A percentile compares a stretch with the other conserved stretches of the same genome.
Conservation (phyloP, 1,140 invertebrate species). For the Armadillidium nasatum region DNA sequence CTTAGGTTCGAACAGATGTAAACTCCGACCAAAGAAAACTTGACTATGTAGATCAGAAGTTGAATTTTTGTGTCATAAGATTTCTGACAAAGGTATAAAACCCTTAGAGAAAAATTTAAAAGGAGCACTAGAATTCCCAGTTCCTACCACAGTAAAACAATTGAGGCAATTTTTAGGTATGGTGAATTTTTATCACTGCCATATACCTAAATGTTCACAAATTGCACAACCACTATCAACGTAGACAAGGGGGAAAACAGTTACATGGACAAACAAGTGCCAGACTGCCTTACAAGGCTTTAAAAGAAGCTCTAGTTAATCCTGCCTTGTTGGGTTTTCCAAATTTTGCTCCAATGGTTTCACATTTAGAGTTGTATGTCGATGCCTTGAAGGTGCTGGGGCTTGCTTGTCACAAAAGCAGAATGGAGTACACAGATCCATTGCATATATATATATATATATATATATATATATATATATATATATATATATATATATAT, state of each 20-base stretch:
- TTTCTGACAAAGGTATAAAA: background rate
- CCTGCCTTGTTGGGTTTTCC: too few relatives aligned
- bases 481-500: too few relatives aligned
- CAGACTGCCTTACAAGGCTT: background rate
- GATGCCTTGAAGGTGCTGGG: too few relatives aligned
- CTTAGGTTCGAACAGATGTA: background rate
- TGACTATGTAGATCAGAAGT: background rate
- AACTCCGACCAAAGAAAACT: background rate
- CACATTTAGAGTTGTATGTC: too few relatives aligned
- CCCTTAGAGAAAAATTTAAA: background rate
- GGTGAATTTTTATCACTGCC: background rate
- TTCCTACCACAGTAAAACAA: background rate
- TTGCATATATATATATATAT: slow-evolving; percentile 13
- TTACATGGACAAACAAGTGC: background rate
- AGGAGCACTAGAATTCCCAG: background rate
- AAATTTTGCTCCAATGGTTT: too few relatives aligned
- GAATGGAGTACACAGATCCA: background rate
- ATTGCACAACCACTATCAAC: background rate
- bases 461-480: too few relatives aligned
- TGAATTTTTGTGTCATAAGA: background rate
- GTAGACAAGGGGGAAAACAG: background rate
- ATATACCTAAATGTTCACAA: background rate
- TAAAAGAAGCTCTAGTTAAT: too few relatives aligned
- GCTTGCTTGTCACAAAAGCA: too few relatives aligned
- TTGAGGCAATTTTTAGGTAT: background rate